Base-by-base conservation (phyloP, 1,140 invertebrate genomes). In the Heliconius himera region DNA sequence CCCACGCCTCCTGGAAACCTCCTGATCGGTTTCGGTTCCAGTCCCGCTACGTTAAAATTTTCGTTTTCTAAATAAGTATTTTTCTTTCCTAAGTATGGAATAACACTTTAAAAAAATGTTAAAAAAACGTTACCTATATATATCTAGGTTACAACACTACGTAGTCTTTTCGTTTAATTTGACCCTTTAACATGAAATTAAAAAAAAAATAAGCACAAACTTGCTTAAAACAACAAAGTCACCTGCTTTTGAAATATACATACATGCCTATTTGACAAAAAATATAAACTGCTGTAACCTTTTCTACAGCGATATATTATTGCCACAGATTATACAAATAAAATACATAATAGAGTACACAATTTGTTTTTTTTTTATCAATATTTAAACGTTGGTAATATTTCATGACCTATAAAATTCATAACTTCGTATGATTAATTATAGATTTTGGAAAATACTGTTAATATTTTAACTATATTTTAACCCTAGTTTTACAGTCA, bases 351-450 rank as follows among this genome's bases (percentile, higher is more conserved):
- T 9, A 26, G 26, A 0, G 11, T 26, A 66, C 4, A 3, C 29
- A 29, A 66, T 29, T 26, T 29, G 26, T 29, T 22, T 26, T 66
- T 29, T 60, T 60, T 66, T 26, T 66, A 66, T 73, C 41, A 73
- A 73, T 41, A 41, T 26, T 72, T 8, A 71, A 38, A 26, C 38
- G 41, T 13, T 73, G 38, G 8, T 38, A n/a, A 46, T 72, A 46
- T 72, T 38, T 36, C 70, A 56, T 54, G 73, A 49, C 41, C 38
- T 74, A n/a, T 2, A 74, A 38, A 22, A 22, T 73, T 51, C 20
- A 8, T 54, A 56, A 22, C 6, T 20, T 51, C 20, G 20, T n/a
- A 22, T 22, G n/a, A 8, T 18, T 56, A 56, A 46, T 46, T 46
- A 46, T n/a, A n/a, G n/a, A n/a, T n/a, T n/a, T n/a, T n/a, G n/a